These are phyloP conservation scores for Aphidoletes aphidimyza DNA, from an alignment of 2,888 invertebrate species.

Conservation along the genomic window DNA sequence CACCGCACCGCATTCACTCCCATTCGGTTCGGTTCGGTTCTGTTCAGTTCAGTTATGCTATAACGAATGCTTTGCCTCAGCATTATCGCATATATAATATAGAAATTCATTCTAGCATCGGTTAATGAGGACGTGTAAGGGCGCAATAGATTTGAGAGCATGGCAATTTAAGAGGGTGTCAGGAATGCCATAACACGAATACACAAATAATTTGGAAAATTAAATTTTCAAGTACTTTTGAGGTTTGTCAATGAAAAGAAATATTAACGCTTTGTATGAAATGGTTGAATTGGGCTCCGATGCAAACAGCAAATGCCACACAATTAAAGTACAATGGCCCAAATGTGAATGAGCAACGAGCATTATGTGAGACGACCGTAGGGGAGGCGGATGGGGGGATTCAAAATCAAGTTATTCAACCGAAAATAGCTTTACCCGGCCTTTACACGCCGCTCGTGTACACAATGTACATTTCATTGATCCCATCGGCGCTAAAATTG, in stretches of 20 bases:
- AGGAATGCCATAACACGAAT: slow-evolving; percentile 27
- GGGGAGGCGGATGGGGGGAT: too few relatives aligned
- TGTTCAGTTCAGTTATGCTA: too few relatives aligned
- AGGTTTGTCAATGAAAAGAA: background rate
- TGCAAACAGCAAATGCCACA: background rate
- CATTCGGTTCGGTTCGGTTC: too few relatives aligned
- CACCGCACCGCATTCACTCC: background rate
- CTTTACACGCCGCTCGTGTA: background rate
- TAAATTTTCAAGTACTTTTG: slow-evolving; percentile 46
- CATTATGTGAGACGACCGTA: background rate
- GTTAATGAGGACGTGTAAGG: slow-evolving; percentile 17
- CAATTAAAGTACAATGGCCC: slow-evolving; percentile 39
- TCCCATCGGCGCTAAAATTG: background rate
- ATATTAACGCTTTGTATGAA: slow-evolving; percentile 5
- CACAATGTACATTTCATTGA: slow-evolving; percentile 15
- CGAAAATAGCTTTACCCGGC: background rate
- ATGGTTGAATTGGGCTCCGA: background rate
- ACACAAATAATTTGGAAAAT: slow-evolving; percentile 49
- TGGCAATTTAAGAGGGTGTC: slow-evolving; percentile 46
- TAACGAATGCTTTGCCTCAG: too few relatives aligned
- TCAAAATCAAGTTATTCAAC: slow-evolving; percentile 32
- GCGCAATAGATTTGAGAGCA: background rate
- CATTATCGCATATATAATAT: background rate
- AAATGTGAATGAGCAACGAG: background rate
- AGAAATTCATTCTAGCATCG: background rate